Conservation (phyloP, 2,797 vertebrate genomes). For the Clarias laeviceps region DNA sequence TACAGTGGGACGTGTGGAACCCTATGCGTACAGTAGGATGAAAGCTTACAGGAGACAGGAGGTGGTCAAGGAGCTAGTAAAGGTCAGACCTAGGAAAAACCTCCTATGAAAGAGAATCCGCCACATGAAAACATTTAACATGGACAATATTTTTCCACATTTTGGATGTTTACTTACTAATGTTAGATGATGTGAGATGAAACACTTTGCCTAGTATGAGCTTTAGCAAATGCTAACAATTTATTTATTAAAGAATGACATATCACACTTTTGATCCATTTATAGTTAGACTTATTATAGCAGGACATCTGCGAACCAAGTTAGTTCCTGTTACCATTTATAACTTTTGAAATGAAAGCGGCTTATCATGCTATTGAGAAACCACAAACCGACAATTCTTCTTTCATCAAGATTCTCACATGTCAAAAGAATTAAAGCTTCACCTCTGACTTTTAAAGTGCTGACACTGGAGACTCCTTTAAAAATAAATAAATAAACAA, state of each 20-base stretch:
- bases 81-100: no score
- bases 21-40: conserved; percentile 1
- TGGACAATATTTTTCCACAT: not conserved
- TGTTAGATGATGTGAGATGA: not conserved
- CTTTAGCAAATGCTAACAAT: not conserved
- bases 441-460: not conserved
- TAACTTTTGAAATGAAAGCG: not conserved
- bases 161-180: not conserved
- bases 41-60: not conserved
- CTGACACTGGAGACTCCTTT: not conserved
- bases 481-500: no score
- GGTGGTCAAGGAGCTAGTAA: not conserved
- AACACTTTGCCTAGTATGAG: not conserved
- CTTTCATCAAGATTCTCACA: not conserved
- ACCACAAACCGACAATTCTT: not conserved
- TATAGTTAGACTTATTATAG: not conserved
- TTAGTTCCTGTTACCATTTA: not conserved
- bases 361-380: not conserved
- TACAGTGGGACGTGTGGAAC: not conserved
- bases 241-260: not conserved
- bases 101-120: not conserved
- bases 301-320: not conserved
- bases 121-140: not conserved
- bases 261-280: not conserved
- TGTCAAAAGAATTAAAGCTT: not conserved